Conservation (phyloP, 2,113 vertebrate species). For the Philantomba maxwellii region DNA sequence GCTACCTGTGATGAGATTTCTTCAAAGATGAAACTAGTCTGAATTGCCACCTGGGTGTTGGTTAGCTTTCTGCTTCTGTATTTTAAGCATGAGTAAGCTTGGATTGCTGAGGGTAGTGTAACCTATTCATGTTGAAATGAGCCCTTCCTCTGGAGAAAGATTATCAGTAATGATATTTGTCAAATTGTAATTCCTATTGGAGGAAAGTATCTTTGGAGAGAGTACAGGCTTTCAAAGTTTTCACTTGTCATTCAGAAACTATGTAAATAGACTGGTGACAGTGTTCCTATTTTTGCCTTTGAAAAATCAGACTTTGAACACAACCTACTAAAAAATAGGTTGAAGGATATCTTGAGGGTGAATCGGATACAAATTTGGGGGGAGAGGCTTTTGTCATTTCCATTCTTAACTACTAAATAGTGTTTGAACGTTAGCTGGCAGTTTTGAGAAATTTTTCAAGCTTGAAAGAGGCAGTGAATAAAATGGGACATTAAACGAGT, state of each 20-base stretch:
- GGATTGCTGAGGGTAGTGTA: neutral
- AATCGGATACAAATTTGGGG: neutral
- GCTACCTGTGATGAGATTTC: neutral
- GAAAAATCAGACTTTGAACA: neutral
- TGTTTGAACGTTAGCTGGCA: neutral
- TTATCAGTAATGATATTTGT: neutral
- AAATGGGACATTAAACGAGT: neutral
- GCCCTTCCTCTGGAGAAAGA: neutral
- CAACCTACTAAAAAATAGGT: neutral
- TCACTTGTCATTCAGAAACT: neutral
- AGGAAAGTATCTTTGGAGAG: neutral
- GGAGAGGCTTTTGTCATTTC: neutral
- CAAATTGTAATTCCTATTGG: neutral
- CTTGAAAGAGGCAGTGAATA: neutral
- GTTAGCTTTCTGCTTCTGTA: neutral
- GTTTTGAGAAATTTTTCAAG: neutral
- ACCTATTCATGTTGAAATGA: neutral
- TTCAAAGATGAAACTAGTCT: neutral
- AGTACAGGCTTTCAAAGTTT: neutral
- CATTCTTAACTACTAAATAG: neutral
- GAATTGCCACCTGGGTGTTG: neutral
- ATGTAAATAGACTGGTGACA: neutral
- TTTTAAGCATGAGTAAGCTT: neutral
- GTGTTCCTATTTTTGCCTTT: neutral
- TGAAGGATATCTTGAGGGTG: neutral